Conservation (phyloP, 2,113 vertebrate genomes). For the Herpetotheres cachinnans region DNA sequence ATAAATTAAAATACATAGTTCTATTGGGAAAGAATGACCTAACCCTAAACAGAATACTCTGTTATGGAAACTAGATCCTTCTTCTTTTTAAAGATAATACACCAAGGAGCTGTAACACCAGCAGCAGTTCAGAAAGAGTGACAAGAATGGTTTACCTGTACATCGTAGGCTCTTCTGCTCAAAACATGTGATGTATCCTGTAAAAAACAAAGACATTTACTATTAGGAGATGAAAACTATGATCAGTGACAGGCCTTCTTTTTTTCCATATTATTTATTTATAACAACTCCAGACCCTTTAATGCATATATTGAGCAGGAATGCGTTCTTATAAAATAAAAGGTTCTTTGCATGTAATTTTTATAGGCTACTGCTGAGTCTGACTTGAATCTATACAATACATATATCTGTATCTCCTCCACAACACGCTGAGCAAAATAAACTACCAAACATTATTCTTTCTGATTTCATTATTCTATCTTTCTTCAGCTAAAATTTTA, state of each 20-base stretch:
- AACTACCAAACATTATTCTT: neutral
- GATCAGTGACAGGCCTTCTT: neutral
- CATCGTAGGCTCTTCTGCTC: neutral
- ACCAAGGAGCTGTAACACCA: neutral
- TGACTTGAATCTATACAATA: neutral
- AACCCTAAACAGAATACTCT: neutral
- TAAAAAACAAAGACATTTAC: neutral
- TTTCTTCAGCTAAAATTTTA: neutral
- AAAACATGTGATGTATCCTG: constrained; percentile 49
- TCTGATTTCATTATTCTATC: neutral
- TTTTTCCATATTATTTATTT: neutral
- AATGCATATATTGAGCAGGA: neutral
- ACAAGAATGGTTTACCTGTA: constrained; percentile 25
- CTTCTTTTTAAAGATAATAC: neutral
- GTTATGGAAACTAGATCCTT: neutral
- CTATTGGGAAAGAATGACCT: neutral
- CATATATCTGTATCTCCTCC: neutral
- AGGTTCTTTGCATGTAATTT: neutral
- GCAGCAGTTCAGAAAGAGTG: neutral
- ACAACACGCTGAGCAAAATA: neutral
- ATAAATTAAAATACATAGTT: neutral
- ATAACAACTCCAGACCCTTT: neutral
- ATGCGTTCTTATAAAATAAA: neutral
- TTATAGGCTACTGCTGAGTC: neutral
- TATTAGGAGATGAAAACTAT: neutral